Evolutionary conservation across 1,140 invertebrate genomes (phyloP), one percentile per base, ranked within the genome.

Genomic region (Dendrolimus kikuchii): DNA sequence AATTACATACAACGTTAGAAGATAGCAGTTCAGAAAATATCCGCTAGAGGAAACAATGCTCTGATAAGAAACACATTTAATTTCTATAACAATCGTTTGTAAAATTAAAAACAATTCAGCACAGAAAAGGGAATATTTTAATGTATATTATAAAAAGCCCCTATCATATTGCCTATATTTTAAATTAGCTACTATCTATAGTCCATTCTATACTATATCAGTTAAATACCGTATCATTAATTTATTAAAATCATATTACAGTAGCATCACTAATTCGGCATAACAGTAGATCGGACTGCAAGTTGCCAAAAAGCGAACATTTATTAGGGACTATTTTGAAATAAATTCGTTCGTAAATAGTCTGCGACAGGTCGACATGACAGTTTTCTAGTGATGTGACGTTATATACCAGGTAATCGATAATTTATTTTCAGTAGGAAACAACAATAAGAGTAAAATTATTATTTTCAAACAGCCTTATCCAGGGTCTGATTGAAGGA

Each of bases 111-210:
- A 45, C 23, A 38, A 23, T 23, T 23, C 23, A 23, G 23, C 23
- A 23, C 23, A 23, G 23, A 23, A 23, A 23, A 23, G 23, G 23
- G 23, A 23, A 23, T 23, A 23, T 23, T 23, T 23, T 23, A 23
- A 23, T 9, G 40, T 41, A 50, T 6, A 57, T 56, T 66, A 66
- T 69, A 77, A 80, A 77, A 81, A 75, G 69, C 73, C 74, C 78
- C 70, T 76, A 78, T 64, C 69, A 69, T 62, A 71, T 6, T 67
- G 66, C 69, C 78, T 84, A 81, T 81, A 2, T 2, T 23, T 23
- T 74, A 75, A 79, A 77, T 81, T 80, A 84, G 66, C 78, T 80
- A 81, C 67, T 76, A 78, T 37, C 76, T 81, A 81, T 77, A 72
- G 66, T 78, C 60, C 67, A 69, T 77, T 74, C 74, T 81, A 83